Conservation (phyloP, 2,797 vertebrate species). For the Sylvilagus floridanus region DNA sequence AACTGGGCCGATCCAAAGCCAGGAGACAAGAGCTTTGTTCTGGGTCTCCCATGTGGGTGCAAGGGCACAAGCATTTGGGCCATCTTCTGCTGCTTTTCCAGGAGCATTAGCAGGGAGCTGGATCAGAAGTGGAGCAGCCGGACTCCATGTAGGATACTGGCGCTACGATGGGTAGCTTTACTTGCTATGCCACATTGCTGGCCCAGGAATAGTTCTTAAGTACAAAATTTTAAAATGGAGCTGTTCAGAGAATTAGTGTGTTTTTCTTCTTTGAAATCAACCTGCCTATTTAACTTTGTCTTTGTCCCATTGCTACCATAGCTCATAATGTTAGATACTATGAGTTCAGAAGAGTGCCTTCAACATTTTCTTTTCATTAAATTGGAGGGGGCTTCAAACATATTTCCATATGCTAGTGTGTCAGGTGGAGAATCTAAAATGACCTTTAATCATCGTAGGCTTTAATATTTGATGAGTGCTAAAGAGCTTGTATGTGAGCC, state of each 20-base stretch:
- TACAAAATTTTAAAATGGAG: slow-evolving; percentile 3
- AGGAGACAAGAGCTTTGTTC: too few species aligned
- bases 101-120: too few species aligned
- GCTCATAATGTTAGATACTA: neutral
- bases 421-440: slow-evolving; percentile 31
- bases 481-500: neutral
- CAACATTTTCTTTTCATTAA: slow-evolving; percentile 51
- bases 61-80: too few species aligned
- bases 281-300: slow-evolving; percentile 31
- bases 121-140: too few species aligned
- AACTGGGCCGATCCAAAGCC: too few species aligned
- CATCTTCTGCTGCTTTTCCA: too few species aligned
- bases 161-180: too few species aligned
- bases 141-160: too few species aligned
- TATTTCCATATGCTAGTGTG: slow-evolving; percentile 24
- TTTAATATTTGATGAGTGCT: slow-evolving; percentile 27
- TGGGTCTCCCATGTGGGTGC: too few species aligned
- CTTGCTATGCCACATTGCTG: too few species aligned
- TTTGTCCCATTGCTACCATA: neutral
- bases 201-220: neutral
- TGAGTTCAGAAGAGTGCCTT: slow-evolving; percentile 22
- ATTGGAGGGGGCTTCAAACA: neutral
- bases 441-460: slow-evolving; percentile 5
- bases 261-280: slow-evolving; percentile 49
- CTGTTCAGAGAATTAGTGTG: slow-evolving; percentile 40